Base-by-base conservation (phyloP, 2,113 vertebrate genomes). In the Copsychus sechellarum region DNA sequence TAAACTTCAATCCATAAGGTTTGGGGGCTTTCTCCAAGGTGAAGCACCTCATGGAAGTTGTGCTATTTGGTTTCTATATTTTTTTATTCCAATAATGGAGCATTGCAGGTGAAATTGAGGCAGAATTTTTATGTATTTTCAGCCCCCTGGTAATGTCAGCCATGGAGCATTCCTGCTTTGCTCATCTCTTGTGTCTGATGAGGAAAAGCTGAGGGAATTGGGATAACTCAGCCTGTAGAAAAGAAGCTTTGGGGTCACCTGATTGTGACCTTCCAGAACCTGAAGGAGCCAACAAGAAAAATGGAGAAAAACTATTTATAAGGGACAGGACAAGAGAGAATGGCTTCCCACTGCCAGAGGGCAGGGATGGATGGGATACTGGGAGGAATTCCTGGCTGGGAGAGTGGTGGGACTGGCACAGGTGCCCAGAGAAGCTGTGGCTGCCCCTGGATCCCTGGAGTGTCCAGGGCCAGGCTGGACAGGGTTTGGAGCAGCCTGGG, bases 391-490 rank as follows among this genome's bases (percentile, higher is more conserved):
- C 3, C 5, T 60, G 12, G 1, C 24, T 60, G 61, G 3, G 33
- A 81, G 21, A 5, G 42, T 14, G 29, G 6, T 2, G 0, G 47
- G 13, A 5, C 18, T 60, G 64, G 64, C 9, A 38, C 8, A 38
- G 45, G 1, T 81, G 4, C 4, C 8, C 47, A 89, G 54, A 69
- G 29, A 0, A 40, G 54, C 29, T 69, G 70, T 8, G 78, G 54
- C 70, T 76, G 53, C 11, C 11, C n/a, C 61, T 65, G 76, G 9
- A 82, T n/a, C 53, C 28, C 61, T 82, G 87, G 61, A 0, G 9
- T 40, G 78, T 0, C 47, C 62, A 1, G 61, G 54, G 17, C 29
- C 78, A 54, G n/a, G 53, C 0, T 66, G 50, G 47, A 38, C 0
- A 0, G 22, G 8, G 12, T 12, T 69, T 14, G 34, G 69, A 81